Conservation (phyloP, 2,113 vertebrate genomes). For the Coracopsis vasa region DNA sequence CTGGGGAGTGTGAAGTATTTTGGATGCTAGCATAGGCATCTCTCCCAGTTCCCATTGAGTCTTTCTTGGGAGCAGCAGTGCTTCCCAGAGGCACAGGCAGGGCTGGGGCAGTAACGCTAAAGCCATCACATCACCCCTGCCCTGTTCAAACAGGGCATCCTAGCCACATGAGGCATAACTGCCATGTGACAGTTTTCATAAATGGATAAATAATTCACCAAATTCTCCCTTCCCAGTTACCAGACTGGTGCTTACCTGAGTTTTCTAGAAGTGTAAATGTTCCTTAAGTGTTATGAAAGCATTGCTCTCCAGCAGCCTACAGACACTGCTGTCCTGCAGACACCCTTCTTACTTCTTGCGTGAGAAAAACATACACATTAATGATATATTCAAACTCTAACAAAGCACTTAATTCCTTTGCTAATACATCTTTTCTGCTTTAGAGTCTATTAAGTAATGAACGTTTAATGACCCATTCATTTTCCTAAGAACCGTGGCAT, state of each 20-base stretch:
- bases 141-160: neutral
- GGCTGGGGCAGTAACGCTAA: neutral
- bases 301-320: neutral
- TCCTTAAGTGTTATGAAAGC: neutral
- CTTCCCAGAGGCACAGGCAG: neutral
- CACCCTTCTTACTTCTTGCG: neutral
- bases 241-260: neutral
- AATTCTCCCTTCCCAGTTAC: neutral
- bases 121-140: neutral
- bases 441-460: conserved; percentile 59
- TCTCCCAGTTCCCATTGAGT: accelerated
- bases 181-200: neutral
- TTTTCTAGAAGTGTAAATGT: neutral
- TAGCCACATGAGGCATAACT: neutral
- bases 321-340: neutral
- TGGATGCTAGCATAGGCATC: too few species aligned
- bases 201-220: neutral
- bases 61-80: neutral
- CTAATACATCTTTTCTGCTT: conserved; percentile 64
- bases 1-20: accelerated
- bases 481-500: conserved; percentile 50
- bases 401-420: conserved; percentile 65
- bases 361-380: conserved; percentile 37
- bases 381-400: conserved; percentile 54
- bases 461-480: conserved; percentile 64